Base-by-base conservation (phyloP, 2,797 vertebrate species). In the Taenioides sp. region DNA sequence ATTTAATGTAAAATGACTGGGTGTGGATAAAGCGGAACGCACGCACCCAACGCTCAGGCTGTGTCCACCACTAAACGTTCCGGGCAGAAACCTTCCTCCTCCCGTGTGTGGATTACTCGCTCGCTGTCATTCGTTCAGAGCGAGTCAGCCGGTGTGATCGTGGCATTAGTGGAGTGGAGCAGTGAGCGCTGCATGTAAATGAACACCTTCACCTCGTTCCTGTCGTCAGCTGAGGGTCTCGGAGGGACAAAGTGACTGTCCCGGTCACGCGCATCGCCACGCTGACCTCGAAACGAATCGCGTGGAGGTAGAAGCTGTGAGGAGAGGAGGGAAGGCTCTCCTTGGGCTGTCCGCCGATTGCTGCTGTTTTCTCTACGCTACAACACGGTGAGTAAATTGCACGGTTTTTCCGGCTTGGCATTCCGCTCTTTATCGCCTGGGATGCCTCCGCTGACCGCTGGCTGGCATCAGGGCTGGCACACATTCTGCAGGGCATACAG, bases 61-160 rank as follows among this genome's bases (percentile, higher is more conserved):
- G 92, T 91, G 92, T 79, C 70, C 28, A 85, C 1, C 73, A 77
- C 16, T 88, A 89, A 91, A 47, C 14, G 37, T 2, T 88, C 92
- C 93, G 94, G 89, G 89, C 78, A 77, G 93, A 94, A 94, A 92
- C 89, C 76, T 70, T 79, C 80, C 76, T 80, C 79, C 77, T 47
- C 64, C 22, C 71, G 75, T 65, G 65, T 60, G 76, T 31, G 65
- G 25, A 71, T 69, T 84, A 75, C 78, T 82, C 34, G 9, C 12
- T 47, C 43, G 81, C 91, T 91, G 91, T 92, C 91, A 93, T 90
- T 93, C 88, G 90, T 89, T 85, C 84, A 80, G 72, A 65, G 69
- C 76, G 62, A 87, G 70, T 71, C 87, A 80, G 88, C 86, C 83
- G 84, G 84, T 89, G 83, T 23, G 90, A 86, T 90, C 91, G 92